These are phyloP conservation scores for Drosophila fulvimacula DNA, from an alignment of 2,888 invertebrate species.

Conservation along the genomic window DNA sequence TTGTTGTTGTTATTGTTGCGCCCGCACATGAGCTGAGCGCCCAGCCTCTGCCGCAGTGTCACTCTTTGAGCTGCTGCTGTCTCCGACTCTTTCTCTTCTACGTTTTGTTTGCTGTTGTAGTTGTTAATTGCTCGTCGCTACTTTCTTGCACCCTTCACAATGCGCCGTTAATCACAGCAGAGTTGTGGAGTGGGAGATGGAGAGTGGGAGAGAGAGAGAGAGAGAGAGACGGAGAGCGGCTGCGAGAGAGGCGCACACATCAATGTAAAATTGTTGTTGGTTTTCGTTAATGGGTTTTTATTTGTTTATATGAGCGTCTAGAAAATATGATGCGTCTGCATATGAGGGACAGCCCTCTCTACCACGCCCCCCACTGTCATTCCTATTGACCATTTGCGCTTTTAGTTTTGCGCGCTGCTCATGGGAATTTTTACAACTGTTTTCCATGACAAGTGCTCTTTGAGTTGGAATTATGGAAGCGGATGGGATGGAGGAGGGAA, in stretches of 20 bases:
- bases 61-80: slow-evolving; percentile 24
- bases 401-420: slow-evolving; percentile 43
- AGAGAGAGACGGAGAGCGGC: slow-evolving; percentile 7
- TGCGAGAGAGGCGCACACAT: slow-evolving; percentile 47
- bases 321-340: slow-evolving; percentile 60
- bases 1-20: slow-evolving; percentile 41
- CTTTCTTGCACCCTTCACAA: slow-evolving; percentile 70
- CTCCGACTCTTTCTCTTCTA: slow-evolving; percentile 7
- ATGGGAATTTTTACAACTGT: slow-evolving; percentile 75
- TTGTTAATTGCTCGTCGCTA: slow-evolving; percentile 78
- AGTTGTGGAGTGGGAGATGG: slow-evolving; percentile 15
- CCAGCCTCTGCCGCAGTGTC: slow-evolving; percentile 7
- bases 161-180: slow-evolving; percentile 61
- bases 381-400: slow-evolving; percentile 42
- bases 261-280: slow-evolving; percentile 65
- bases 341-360: slow-evolving; percentile 49
- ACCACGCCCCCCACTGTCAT: not conserved
- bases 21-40: slow-evolving; percentile 52
- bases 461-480: slow-evolving; percentile 1
- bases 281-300: slow-evolving; percentile 76
- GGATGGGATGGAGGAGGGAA: not conserved
- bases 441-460: slow-evolving; percentile 68
- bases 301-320: slow-evolving; percentile 69
- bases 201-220: slow-evolving; percentile 1
- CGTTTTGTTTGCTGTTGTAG: slow-evolving; percentile 68